phyloP scores from a whole-genome alignment of 2,888 invertebrate genomes.

The Tribolium freemani region DNA sequence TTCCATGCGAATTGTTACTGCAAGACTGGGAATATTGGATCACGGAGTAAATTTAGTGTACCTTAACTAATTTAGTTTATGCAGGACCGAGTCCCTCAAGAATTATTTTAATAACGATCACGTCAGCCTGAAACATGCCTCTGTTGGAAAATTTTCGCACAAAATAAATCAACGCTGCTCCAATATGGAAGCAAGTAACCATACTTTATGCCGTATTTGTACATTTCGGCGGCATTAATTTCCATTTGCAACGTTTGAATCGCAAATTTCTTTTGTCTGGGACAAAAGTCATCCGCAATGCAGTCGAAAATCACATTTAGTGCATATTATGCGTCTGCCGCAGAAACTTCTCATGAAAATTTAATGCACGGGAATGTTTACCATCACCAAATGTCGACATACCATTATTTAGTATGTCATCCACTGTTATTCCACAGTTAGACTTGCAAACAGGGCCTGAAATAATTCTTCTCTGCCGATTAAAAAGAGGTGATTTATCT shows the following conservation, averaged over 20 bases:
- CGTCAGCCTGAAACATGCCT: not conserved
- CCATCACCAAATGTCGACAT: constrained; percentile 38
- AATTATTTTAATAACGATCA: not conserved
- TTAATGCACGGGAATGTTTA: constrained; percentile 48
- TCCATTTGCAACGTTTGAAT: constrained; percentile 44
- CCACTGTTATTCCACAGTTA: constrained; percentile 13
- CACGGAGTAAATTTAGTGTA: not conserved
- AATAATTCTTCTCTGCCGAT: not conserved
- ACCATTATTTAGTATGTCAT: constrained; percentile 45
- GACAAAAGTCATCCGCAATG: constrained; percentile 49
- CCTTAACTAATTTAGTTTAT: constrained; percentile 7
- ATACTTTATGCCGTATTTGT: constrained; percentile 27
- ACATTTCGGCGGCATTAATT: constrained; percentile 43
- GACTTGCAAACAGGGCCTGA: not conserved
- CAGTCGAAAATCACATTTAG: constrained; percentile 46
- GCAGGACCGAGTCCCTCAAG: not conserved
- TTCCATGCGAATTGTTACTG: constrained; percentile 7
- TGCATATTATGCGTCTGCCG: constrained; percentile 45
- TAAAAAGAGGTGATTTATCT: no score
- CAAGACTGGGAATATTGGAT: constrained; percentile 20
- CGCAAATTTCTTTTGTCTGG: constrained; percentile 43
- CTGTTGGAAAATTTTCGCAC: not conserved
- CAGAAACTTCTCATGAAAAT: constrained; percentile 47
- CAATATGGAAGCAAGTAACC: constrained; percentile 27
- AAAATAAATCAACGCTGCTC: constrained; percentile 15